phyloP scores from a whole-genome alignment of 1,140 invertebrate species.

The Ostrea denselamellosa region DNA sequence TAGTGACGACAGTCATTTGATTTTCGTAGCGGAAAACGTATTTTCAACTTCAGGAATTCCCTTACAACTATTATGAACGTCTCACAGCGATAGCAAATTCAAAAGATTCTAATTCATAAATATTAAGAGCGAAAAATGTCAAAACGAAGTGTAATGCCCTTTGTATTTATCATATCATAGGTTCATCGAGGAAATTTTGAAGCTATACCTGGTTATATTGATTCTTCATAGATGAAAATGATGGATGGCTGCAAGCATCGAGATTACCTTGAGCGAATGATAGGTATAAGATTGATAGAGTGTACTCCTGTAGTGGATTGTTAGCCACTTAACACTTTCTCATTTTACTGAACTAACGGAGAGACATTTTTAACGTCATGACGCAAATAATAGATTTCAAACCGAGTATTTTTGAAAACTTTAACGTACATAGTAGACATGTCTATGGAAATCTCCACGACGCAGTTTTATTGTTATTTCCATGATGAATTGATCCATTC shows the following conservation, averaged over 20 bases:
- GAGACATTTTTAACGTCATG: neutral
- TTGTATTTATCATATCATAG: neutral
- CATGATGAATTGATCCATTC: too few relatives aligned
- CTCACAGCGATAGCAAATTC: neutral
- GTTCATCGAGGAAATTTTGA: slow-evolving; percentile 1
- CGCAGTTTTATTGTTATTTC: too few relatives aligned
- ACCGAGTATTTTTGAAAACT: neutral
- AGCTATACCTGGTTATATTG: slow-evolving; percentile 10
- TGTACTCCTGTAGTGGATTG: neutral
- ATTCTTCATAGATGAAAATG: neutral
- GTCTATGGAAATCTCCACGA: too few relatives aligned
- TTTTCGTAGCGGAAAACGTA: slow-evolving; percentile 18
- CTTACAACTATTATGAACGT: neutral
- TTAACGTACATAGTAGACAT: too few relatives aligned
- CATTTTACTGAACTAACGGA: neutral
- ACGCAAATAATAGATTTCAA: neutral
- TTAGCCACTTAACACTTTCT: neutral
- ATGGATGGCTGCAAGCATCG: neutral
- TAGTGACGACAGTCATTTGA: neutral
- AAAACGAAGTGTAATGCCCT: neutral
- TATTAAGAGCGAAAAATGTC: neutral
- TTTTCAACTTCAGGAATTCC: neutral
- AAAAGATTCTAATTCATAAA: neutral
- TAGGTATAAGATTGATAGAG: neutral
- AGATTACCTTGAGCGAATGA: neutral